Conservation (phyloP, 37 sponge, comb jelly and placozoan species). For the Axinella damicornis region DNA sequence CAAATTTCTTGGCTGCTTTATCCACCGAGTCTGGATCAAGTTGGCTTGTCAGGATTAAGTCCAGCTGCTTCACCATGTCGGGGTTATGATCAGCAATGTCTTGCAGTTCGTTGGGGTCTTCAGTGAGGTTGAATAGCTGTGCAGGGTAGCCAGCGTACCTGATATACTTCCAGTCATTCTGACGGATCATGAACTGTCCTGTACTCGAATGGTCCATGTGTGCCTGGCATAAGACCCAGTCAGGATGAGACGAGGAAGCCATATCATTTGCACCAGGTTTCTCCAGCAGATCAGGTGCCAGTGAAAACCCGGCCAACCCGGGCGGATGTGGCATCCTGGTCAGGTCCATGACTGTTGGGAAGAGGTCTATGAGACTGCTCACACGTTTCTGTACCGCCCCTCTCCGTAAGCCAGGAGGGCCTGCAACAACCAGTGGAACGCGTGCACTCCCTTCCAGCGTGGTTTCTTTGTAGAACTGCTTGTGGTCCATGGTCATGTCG, state of each 20-base stretch:
- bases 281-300: slow-evolving; percentile 1
- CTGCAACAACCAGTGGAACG: slow-evolving; percentile 23
- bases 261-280: slow-evolving; percentile 1
- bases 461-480: slow-evolving; percentile 35
- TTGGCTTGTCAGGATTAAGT: not conserved
- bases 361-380: slow-evolving; percentile 21
- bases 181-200: no score
- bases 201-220: no score
- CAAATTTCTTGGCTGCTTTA: slow-evolving; percentile 6
- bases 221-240: no score
- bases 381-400: not conserved
- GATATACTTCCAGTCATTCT: no score
- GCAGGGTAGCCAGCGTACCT: slow-evolving; percentile 2
- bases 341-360: slow-evolving; percentile 31
- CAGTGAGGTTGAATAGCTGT: slow-evolving; percentile 19
- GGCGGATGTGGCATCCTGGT: not conserved
- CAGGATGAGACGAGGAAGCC: no score
- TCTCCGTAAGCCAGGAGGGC: slow-evolving; percentile 1
- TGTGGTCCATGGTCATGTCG: slow-evolving; percentile 33
- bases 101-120: slow-evolving; percentile 2
- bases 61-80: slow-evolving; percentile 7
- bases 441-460: slow-evolving; percentile 13
- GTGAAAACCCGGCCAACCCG: slow-evolving; percentile 5
- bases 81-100: not conserved
- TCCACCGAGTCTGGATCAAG: slow-evolving; percentile 14